Evolutionary conservation across 2,113 vertebrate genomes (phyloP), one percentile per base, ranked within the genome.

Genomic region (Amazona guildingii): DNA sequence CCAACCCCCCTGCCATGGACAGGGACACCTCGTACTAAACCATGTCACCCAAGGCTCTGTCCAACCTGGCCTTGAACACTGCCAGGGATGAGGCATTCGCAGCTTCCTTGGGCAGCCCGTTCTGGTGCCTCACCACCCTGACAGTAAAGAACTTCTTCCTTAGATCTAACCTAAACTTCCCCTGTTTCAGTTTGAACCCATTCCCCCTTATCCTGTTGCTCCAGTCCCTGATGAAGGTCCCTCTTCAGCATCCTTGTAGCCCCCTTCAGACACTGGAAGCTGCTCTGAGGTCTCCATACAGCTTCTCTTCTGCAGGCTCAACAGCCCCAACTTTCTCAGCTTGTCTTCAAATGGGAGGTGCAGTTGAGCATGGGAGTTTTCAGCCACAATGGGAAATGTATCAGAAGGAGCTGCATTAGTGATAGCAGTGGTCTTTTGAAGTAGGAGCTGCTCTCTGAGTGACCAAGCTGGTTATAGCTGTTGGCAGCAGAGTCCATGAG

Each of bases 381-480:
- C 18, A 51, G 2, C 24, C 62, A 33, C 23, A 49, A 3, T 0
- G 1, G 14, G 35, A 41, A 41, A 54, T 23, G 17, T 41, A 49
- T 44, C 72, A 37, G 62, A 48, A 84, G 44, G 49, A 35, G 15
- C 52, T 82, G 66, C 39, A 4, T 7, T 51, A 68, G 37, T 62
- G 44, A 88, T 37, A 41, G 7, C 11, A 23, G 20, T 33, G 27
- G 29, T 35, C 41, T 67, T 59, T 20, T 49, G 52, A 29, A 23
- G 66, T 11, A 27, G 48, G 27, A 78, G 35, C 72, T 80, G 33
- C 57, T 91, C 31, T 27, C 41, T 51, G 49, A 7, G 21, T 33
- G 54, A 59, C n/a, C 48, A 54, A 19, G 25, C 52, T 85, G 61
- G 41, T 75, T 79, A 28, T 9, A 57, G 73, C 61, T 87, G 29